Conservation (phyloP, 2,797 vertebrate species). For the Falco rusticolus region DNA sequence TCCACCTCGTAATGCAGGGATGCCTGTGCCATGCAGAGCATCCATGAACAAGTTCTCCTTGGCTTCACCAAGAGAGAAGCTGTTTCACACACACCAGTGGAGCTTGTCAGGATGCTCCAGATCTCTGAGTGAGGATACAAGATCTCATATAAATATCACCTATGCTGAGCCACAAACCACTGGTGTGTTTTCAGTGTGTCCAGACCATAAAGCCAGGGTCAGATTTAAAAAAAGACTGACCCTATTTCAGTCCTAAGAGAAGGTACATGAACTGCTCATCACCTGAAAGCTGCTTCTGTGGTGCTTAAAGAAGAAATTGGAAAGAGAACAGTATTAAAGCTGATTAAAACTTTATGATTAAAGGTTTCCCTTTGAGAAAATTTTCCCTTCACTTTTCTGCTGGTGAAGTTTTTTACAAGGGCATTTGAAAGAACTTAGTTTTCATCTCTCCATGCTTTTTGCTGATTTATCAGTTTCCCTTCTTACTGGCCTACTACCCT, state of each 20-base stretch:
- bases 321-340: not conserved
- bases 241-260: not conserved
- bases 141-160: not conserved
- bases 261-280: not conserved
- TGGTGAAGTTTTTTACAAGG: not conserved
- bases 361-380: not conserved
- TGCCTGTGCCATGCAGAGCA: too few relatives aligned
- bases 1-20: not conserved
- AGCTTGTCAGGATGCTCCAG: not conserved
- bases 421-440: not conserved
- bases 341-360: not conserved
- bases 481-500: not conserved
- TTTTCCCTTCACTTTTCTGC: not conserved
- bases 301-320: not conserved
- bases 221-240: not conserved
- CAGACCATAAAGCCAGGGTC: not conserved
- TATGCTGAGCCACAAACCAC: not conserved
- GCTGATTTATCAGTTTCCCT: not conserved
- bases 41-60: not conserved
- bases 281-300: not conserved
- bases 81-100: not conserved
- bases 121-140: not conserved
- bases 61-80: not conserved
- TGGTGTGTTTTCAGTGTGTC: not conserved
- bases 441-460: not conserved